Conservation (phyloP, 1,140 invertebrate species). For the Drosophila ficusphila region DNA sequence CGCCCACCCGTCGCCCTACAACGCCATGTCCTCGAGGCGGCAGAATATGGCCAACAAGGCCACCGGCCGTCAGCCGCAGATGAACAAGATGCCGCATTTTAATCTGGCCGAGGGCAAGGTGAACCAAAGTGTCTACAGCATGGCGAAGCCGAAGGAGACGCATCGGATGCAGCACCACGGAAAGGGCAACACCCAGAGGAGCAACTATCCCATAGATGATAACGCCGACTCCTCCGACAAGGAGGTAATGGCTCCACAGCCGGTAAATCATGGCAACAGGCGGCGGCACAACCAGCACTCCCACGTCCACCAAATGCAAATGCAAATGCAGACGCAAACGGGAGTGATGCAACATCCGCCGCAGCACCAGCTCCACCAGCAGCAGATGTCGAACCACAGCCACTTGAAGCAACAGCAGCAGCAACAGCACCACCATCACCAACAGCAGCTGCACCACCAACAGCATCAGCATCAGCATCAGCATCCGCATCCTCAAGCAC, state of each 20-base stretch:
- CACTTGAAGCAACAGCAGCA: conserved; percentile 25
- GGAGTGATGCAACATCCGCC: conserved; percentile 16
- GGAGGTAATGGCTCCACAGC: conserved; percentile 24
- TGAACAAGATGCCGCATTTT: conserved; percentile 45
- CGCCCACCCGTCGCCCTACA: conserved; percentile 38
- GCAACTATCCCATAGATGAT: conserved; percentile 16
- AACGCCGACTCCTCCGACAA: conserved; percentile 39
- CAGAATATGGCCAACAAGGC: conserved; percentile 24
- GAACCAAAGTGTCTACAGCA: conserved; percentile 5
- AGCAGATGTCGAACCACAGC: conserved; percentile 37
- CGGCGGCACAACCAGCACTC: conserved; percentile 17
- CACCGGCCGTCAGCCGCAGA: conserved; percentile 36
- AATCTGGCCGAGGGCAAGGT: conserved; percentile 16
- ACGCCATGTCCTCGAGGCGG: conserved; percentile 35
- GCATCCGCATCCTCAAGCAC: background rate
- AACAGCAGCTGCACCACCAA: conserved; percentile 17
- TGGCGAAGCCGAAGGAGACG: conserved; percentile 20
- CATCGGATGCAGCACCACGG: conserved; percentile 12
- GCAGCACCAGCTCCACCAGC: conserved; percentile 66
- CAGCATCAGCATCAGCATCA: conserved; percentile 9
- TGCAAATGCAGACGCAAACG: conserved; percentile 4
- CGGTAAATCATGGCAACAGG: background rate
- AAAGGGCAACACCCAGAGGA: conserved; percentile 37
- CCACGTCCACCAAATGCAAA: conserved; percentile 14
- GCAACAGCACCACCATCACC: conserved; percentile 9